Percentiles rank a stretch among this genome's conserved stretches.
These are phyloP conservation scores for Sarcophilus harrisii DNA, from an alignment of 2,797 vertebrate genomes.

Conservation along the genomic window DNA sequence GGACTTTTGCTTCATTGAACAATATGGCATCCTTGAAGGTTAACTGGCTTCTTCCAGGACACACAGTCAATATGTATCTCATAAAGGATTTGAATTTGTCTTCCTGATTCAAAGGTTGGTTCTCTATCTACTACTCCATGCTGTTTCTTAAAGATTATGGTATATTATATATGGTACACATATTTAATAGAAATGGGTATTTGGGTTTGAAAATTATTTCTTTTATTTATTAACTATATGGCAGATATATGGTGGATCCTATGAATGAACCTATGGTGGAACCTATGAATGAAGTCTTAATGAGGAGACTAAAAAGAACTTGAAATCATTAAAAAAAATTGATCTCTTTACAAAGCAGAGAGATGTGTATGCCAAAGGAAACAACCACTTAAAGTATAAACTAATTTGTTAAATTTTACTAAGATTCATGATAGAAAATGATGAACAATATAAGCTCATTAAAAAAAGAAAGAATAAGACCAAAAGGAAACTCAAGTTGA, in stretches of 20 bases:
- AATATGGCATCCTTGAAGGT: neutral
- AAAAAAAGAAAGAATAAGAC: neutral
- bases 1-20: neutral
- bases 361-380: neutral
- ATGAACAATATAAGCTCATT: neutral
- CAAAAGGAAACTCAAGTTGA: neutral
- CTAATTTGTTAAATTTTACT: neutral
- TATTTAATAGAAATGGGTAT: neutral
- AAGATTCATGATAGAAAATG: neutral
- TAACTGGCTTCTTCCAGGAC: neutral
- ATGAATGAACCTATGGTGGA: too few relatives aligned
- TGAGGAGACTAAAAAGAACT: neutral
- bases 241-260: neutral
- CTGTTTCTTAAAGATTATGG: neutral
- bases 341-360: neutral
- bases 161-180: neutral
- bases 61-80: neutral
- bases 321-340: neutral
- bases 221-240: neutral
- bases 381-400: neutral
- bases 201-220: neutral
- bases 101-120: neutral
- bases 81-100: neutral
- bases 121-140: neutral
- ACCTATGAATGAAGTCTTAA: too few relatives aligned